Evolutionary conservation across 2,113 vertebrate genomes (phyloP), one percentile per base, ranked within the genome.

Genomic region (Psilopsiagon aymara): DNA sequence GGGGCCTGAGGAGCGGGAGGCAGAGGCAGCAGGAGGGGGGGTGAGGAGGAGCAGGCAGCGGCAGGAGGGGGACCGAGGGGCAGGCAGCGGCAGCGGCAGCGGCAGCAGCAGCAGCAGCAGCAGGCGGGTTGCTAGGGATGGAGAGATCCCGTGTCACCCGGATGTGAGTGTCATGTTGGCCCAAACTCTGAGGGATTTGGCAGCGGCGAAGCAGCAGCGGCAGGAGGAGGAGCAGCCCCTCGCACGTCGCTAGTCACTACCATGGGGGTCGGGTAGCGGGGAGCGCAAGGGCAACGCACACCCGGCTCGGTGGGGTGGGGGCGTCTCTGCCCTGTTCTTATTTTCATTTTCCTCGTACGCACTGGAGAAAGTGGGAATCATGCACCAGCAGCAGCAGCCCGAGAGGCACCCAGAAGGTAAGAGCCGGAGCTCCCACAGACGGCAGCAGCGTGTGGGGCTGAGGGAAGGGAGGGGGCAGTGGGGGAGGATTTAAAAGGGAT

Each of bases 381-480:
- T 98, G 98, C 96, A 98, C 90, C 97, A 98, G 81, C 97, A 97
- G 71, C 97, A 98, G 97, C 97, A 96, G 97, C 96, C 96, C 94
- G 96, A 95, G 97, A 98, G 97, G 96, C 97, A 92, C 97, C 95
- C 97, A 82, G 97, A 97, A 88, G 98, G 97, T 98, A 97, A 97
- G 97, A 84, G 77, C 82, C 60, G 55, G 78, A 27, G 78, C 51
- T 28, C 64, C 82, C 89, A 62, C 37, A 85, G 88, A 92, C 94
- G 92, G 92, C 96, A 90, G 89, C 74, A 55, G 90, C 33, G 23
- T 79, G 83, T 39, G 80, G 71, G 68, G 71, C 12, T 25, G 88
- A 37, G 39, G 49, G 52, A n/a, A 37, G 81, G 84, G 86, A 24
- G 73, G 71, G 39, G 59, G 63, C 8, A 17, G 89, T 33, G 91